Base-by-base conservation (phyloP, 1,140 invertebrate genomes). In the Drosophila ogumai region DNA sequence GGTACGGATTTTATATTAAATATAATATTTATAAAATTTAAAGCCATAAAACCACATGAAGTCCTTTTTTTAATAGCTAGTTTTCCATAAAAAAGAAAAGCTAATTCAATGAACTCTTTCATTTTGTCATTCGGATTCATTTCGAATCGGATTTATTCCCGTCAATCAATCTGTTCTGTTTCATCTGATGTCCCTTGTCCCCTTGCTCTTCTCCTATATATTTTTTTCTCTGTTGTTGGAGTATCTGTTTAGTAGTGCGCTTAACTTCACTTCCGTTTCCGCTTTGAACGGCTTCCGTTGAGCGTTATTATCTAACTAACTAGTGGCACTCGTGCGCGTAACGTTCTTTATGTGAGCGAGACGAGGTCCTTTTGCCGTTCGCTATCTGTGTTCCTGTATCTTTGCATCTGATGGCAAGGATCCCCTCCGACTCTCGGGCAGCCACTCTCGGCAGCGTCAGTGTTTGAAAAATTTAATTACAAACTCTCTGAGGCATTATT, bases 401-500 rank as follows among this genome's bases (percentile, higher is more conserved):
- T 67, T 76, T 58, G 54, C 61, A 75, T 44, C 71, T 75, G 44
- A 43, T 50, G 13, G 55, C 55, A 55, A 19, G 46, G 40, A 43
- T 54, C 57, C 66, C 38, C 34, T 8, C 58, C 43, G 43, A 47
- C 40, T 25, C 38, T 55, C 41, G 47, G 72, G n/a, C 49, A 60
- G 71, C 71, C 59, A 47, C 52, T 75, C 28, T 49, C 34, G 44
- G 15, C 47, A 65, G 36, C 68, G 55, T 60, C 66, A 85, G 58
- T 85, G 82, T 87, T 88, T 85, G 75, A 90, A 88, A 88, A 88
- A 88, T 88, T 88, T 88, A 88, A 88, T 88, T 88, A 88, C 85
- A 88, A 88, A 88, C 85, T 88, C 85, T 88, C 85, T 88, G 77
- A 88, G 85, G 85, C 85, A 88, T 88, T 88, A 88, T 88, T 88